phyloP scores from a whole-genome alignment of 2,888 invertebrate genomes.

The Buathra laborator region DNA sequence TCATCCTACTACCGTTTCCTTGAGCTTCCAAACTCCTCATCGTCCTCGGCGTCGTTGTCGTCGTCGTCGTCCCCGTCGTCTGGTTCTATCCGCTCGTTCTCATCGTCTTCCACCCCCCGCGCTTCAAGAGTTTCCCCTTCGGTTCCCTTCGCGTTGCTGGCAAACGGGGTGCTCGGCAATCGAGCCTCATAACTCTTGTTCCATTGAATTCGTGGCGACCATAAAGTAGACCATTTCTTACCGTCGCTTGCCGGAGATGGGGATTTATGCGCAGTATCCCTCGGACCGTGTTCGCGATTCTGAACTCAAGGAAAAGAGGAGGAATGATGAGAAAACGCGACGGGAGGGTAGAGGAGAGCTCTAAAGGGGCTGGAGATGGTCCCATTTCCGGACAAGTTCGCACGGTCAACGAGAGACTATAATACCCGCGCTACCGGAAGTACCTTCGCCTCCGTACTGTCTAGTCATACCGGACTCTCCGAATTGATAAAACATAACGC shows the following conservation, averaged over 20 bases:
- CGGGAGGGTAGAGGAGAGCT: not conserved
- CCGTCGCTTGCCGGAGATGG: slow-evolving; percentile 71
- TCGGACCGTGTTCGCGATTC: slow-evolving; percentile 53
- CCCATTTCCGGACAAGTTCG: slow-evolving; percentile 62
- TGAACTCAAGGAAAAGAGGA: slow-evolving; percentile 9
- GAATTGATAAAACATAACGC: slow-evolving; percentile 50
- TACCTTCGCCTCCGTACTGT: slow-evolving; percentile 42
- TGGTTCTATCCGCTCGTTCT: slow-evolving; percentile 36
- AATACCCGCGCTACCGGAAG: slow-evolving; percentile 55
- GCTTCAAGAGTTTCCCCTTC: slow-evolving; percentile 29
- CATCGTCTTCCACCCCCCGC: slow-evolving; percentile 43
- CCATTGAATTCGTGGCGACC: slow-evolving; percentile 79
- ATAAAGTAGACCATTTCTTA: slow-evolving; percentile 79
- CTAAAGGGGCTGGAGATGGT: slow-evolving; percentile 50
- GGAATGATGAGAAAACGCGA: slow-evolving; percentile 1
- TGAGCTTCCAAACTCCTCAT: slow-evolving; percentile 53
- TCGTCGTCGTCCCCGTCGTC: slow-evolving; percentile 47
- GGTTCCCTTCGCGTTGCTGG: slow-evolving; percentile 7
- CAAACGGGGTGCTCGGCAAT: slow-evolving; percentile 56
- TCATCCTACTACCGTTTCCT: slow-evolving; percentile 62
- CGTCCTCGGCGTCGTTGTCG: slow-evolving; percentile 44
- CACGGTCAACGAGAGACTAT: slow-evolving; percentile 57
- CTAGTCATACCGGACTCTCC: slow-evolving; percentile 25
- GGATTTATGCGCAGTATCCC: slow-evolving; percentile 72
- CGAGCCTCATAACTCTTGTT: slow-evolving; percentile 76